Evolutionary conservation across 2,113 vertebrate genomes (phyloP).

Genomic region (Australoheros scitulus): DNA sequence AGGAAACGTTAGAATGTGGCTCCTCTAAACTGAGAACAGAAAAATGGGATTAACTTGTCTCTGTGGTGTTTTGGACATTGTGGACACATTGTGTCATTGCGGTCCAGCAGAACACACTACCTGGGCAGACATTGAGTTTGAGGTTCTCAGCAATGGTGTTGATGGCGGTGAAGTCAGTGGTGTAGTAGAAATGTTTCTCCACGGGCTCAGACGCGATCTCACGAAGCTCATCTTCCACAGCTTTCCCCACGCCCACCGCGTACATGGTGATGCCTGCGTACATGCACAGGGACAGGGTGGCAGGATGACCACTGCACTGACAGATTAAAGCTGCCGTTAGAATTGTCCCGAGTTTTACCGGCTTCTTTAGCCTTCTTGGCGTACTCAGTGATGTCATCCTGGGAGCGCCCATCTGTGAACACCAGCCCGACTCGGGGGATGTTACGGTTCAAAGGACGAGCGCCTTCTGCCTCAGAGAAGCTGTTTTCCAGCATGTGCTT

Average conservation of each 20-base stretch:
- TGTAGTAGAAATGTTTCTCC: conserved; percentile 94
- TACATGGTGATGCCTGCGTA: conserved; percentile 93
- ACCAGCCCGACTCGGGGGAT: conserved; percentile 90
- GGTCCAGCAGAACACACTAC: conserved; percentile 64
- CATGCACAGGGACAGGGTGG: neutral
- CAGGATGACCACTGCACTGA: rapidly evolving
- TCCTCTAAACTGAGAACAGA: neutral
- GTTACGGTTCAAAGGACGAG: conserved; percentile 80
- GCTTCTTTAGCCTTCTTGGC: conserved; percentile 91
- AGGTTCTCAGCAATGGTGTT: conserved; percentile 92
- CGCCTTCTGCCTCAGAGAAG: conserved; percentile 89
- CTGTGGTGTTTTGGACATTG: no score
- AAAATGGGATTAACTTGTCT: neutral
- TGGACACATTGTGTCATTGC: no score
- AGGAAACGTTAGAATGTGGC: neutral
- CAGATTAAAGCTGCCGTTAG: no score
- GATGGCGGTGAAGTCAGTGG: conserved; percentile 91
- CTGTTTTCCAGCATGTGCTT: conserved; percentile 97
- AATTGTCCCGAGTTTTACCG: conserved; percentile 72
- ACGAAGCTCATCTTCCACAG: conserved; percentile 93
- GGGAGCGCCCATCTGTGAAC: conserved; percentile 96
- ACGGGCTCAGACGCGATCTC: conserved; percentile 91
- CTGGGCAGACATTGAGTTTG: conserved; percentile 93
- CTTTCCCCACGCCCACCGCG: conserved; percentile 95
- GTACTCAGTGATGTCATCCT: conserved; percentile 94